Evolutionary conservation across 2,888 invertebrate species (phyloP).

Genomic region (Lomographa bimaculata): DNA sequence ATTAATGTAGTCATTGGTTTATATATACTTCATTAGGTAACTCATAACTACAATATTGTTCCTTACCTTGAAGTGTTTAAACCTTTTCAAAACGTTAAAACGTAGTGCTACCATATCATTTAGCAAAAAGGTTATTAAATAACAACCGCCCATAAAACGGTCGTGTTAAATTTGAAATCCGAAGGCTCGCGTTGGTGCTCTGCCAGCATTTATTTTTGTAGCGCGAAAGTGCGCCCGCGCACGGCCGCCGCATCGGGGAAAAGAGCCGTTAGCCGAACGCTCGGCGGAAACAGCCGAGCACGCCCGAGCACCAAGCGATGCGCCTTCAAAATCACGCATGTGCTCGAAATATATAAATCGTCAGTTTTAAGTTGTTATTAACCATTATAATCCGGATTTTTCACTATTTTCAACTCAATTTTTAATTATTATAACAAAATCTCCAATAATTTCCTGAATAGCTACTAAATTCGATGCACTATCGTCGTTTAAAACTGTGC

Average conservation of each 20-base stretch:
- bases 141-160: slow-evolving; percentile 65
- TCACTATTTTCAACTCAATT: slow-evolving; percentile 33
- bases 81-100: no score
- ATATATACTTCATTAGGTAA: no score
- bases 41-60: no score
- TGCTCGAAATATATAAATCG: slow-evolving; percentile 31
- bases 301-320: slow-evolving; percentile 53
- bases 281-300: slow-evolving; percentile 63
- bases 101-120: no score
- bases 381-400: slow-evolving; percentile 29
- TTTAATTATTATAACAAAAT: slow-evolving; percentile 23
- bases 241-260: slow-evolving; percentile 50
- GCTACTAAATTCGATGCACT: slow-evolving; percentile 10
- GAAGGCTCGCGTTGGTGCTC: slow-evolving; percentile 79
- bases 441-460: slow-evolving; percentile 12
- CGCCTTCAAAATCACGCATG: slow-evolving; percentile 55
- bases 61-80: no score
- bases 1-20: no score
- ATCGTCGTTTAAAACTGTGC: slow-evolving; percentile 39
- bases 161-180: slow-evolving; percentile 61
- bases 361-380: slow-evolving; percentile 25
- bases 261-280: slow-evolving; percentile 76
- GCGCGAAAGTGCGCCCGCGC: slow-evolving; percentile 67
- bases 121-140: slow-evolving; percentile 26
- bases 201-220: slow-evolving; percentile 82